phyloP scores from a whole-genome alignment of 2,113 vertebrate species.

The Callipepla squamata region DNA sequence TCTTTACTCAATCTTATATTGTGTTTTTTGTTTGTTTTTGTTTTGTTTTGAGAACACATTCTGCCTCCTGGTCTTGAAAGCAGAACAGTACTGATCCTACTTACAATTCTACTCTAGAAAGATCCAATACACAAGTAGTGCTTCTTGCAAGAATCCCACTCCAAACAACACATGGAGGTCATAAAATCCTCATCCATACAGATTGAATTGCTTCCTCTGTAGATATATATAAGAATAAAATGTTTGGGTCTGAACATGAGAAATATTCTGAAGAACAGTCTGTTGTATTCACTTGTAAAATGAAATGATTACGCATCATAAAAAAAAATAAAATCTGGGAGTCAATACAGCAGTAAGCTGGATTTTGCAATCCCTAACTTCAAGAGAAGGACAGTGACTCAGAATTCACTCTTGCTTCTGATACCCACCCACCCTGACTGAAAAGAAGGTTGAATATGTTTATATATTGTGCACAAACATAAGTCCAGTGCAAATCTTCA shows the following conservation, averaged over 20 bases:
- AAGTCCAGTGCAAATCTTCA: neutral
- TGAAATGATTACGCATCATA: neutral
- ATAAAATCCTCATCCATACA: neutral
- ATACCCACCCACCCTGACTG: neutral
- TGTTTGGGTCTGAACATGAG: neutral
- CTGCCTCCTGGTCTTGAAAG: neutral
- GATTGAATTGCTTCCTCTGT: neutral
- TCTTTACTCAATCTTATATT: neutral
- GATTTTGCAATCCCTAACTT: neutral
- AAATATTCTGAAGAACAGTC: neutral
- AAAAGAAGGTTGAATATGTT: neutral
- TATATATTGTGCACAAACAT: neutral
- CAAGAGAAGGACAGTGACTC: neutral
- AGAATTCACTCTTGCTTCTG: neutral
- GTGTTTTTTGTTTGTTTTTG: neutral
- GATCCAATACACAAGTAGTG: neutral
- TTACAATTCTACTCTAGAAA: neutral
- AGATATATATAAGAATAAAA: neutral
- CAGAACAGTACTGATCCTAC: neutral
- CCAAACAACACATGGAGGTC: fast-evolving
- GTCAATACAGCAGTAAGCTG: neutral
- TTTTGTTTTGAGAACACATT: neutral
- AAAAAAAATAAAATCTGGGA: neutral
- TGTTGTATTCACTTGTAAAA: neutral
- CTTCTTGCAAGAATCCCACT: neutral